phyloP scores from a whole-genome alignment of 2,888 invertebrate species.

The Cerastoderma edule region DNA sequence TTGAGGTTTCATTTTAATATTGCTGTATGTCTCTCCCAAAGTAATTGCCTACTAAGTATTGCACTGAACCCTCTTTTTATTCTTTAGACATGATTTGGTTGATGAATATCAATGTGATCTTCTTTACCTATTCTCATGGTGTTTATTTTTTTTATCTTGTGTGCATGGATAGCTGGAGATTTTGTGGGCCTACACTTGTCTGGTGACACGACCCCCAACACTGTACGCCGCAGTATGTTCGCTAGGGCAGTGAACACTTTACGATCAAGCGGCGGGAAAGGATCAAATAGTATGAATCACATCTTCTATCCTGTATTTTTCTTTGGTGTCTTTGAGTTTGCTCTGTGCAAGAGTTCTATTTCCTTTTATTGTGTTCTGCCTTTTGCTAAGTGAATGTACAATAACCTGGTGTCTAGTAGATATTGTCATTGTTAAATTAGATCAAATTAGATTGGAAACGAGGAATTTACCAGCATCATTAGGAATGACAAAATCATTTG shows the following conservation, averaged over 20 bases:
- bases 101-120: neutral
- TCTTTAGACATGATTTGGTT: too few relatives aligned
- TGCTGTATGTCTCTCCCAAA: too few relatives aligned
- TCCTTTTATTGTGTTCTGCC: slow-evolving; percentile 18
- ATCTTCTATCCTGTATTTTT: slow-evolving; percentile 8
- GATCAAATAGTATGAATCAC: slow-evolving; percentile 57
- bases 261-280: slow-evolving; percentile 88
- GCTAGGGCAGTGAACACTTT: slow-evolving; percentile 92
- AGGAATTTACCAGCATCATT: too few relatives aligned
- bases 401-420: too few relatives aligned
- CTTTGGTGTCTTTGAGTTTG: slow-evolving; percentile 1
- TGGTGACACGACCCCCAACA: slow-evolving; percentile 65
- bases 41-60: too few relatives aligned
- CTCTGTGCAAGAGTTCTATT: slow-evolving; percentile 19
- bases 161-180: slow-evolving; percentile 39
- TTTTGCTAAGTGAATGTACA: too few relatives aligned
- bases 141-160: slow-evolving; percentile 39
- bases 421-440: too few relatives aligned
- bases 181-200: slow-evolving; percentile 62
- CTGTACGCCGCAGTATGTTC: slow-evolving; percentile 86
- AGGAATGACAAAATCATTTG: too few relatives aligned
- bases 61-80: too few relatives aligned
- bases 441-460: too few relatives aligned
- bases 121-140: slow-evolving; percentile 11
- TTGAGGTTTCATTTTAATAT: too few relatives aligned